These are phyloP conservation scores for Anticlea derivata DNA, from an alignment of 2,888 invertebrate genomes.

Conservation along the genomic window DNA sequence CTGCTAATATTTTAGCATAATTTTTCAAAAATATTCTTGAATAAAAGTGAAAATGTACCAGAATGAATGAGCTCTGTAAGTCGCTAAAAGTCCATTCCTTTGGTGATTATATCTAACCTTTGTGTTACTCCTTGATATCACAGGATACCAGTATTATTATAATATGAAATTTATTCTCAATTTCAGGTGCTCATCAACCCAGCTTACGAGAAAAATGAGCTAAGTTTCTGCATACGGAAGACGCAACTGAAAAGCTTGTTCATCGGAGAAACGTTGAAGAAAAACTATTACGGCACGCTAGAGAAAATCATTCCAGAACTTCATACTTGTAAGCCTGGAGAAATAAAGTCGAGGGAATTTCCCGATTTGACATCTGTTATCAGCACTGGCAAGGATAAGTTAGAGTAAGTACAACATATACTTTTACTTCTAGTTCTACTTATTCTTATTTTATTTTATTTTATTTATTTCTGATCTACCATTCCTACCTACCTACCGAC, in stretches of 20 bases:
- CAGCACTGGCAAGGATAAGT: slow-evolving; percentile 74
- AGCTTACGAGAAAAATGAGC: slow-evolving; percentile 87
- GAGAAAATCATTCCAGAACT: slow-evolving; percentile 85
- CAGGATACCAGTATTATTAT: slow-evolving; percentile 35
- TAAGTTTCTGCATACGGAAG: slow-evolving; percentile 89
- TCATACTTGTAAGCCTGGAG: slow-evolving; percentile 64
- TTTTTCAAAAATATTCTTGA: too few relatives aligned
- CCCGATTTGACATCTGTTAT: slow-evolving; percentile 84
- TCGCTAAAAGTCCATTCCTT: too few relatives aligned
- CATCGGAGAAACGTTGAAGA: slow-evolving; percentile 85
- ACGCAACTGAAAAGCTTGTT: slow-evolving; percentile 88
- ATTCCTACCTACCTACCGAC: too few relatives aligned
- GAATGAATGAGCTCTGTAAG: too few relatives aligned
- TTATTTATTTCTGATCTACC: too few relatives aligned
- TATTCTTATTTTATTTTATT: too few relatives aligned
- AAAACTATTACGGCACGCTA: slow-evolving; percentile 87
- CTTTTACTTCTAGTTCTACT: too few relatives aligned
- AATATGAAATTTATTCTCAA: too few relatives aligned
- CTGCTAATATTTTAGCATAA: too few relatives aligned
- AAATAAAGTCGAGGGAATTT: slow-evolving; percentile 68
- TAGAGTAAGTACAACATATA: slow-evolving; percentile 76
- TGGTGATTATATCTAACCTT: too few relatives aligned
- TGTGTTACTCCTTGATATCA: too few relatives aligned
- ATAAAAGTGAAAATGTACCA: too few relatives aligned
- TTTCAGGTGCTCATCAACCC: slow-evolving; percentile 91